Percentiles rank a stretch among this genome's conserved stretches.
These are phyloP conservation scores for Octonoba sinensis DNA, from an alignment of 2,888 invertebrate species.

Conservation along the genomic window DNA sequence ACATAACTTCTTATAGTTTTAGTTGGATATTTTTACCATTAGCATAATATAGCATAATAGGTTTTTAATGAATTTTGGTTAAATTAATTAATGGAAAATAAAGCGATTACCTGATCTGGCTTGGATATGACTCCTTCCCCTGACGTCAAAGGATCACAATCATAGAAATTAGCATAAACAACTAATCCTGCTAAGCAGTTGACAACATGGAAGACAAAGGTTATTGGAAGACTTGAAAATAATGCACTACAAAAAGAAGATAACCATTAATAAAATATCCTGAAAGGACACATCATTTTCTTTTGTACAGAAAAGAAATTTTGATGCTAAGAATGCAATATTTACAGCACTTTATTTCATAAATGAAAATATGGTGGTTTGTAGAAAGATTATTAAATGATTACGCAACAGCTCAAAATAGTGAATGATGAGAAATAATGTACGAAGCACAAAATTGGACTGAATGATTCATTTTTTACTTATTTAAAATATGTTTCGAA, in stretches of 20 bases:
- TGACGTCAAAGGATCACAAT: conserved; percentile 39
- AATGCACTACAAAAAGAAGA: conserved; percentile 30
- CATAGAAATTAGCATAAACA: conserved; percentile 47
- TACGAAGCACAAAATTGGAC: no score
- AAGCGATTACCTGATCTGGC: conserved; percentile 30
- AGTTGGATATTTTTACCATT: no score
- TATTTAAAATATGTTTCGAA: no score
- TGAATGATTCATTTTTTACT: no score
- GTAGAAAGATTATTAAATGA: no score
- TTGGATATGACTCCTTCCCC: conserved; percentile 35
- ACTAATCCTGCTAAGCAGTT: conserved; percentile 49
- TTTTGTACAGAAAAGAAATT: background rate
- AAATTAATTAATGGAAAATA: no score
- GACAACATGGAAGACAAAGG: conserved; percentile 33
- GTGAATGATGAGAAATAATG: no score
- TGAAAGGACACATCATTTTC: no score
- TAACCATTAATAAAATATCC: background rate
- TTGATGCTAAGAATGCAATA: background rate
- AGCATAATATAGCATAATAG: no score
- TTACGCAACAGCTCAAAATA: no score
- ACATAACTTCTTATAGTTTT: background rate
- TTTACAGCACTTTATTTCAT: background rate
- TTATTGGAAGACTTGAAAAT: conserved; percentile 44
- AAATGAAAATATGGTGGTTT: no score
- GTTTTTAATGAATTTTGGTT: no score